phyloP scores from a whole-genome alignment of 2,797 vertebrate genomes.

The Micromesistius poutassou region DNA sequence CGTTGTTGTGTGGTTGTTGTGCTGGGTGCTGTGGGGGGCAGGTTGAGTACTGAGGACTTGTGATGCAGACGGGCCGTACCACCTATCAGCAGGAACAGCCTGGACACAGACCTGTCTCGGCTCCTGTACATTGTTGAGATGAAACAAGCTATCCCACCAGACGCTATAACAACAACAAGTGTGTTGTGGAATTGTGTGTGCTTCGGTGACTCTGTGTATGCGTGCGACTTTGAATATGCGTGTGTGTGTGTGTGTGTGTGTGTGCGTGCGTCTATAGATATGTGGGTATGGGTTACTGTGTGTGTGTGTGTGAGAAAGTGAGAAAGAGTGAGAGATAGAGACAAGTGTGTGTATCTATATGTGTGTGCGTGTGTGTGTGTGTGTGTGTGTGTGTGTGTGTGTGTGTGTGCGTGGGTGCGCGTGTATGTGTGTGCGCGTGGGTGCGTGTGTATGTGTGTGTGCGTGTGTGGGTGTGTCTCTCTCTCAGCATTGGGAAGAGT shows the following conservation, averaged over 20 bases:
- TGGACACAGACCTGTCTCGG: no score
- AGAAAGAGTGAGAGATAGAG: neutral
- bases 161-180: no score
- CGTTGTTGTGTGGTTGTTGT: no score
- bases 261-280: neutral
- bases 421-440: conserved; percentile 1
- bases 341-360: conserved; percentile 18
- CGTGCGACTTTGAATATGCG: neutral
- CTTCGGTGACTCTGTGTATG: neutral
- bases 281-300: conserved; percentile 17
- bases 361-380: conserved; percentile 7
- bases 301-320: conserved; percentile 5
- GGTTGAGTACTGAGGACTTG: no score
- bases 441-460: neutral
- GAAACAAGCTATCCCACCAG: no score
- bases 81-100: no score
- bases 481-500: conserved; percentile 27
- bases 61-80: no score
- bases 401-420: neutral
- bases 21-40: no score
- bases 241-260: conserved; percentile 15
- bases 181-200: neutral
- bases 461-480: neutral
- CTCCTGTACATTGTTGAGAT: no score
- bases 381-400: neutral